phyloP scores from a whole-genome alignment of 1,140 invertebrate species.

The Sarcophaga bullata region DNA sequence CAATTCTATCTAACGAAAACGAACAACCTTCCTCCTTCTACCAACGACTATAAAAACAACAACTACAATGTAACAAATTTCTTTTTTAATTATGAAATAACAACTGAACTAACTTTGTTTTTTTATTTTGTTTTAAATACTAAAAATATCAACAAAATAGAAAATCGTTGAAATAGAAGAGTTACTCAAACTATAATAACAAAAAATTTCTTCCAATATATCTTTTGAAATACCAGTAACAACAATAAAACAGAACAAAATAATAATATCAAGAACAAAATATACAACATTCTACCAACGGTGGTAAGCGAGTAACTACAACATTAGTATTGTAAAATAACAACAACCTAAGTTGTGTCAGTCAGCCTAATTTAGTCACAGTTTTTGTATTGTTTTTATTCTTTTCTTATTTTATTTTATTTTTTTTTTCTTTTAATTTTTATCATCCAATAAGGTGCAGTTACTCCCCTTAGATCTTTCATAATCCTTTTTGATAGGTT shows the following conservation, averaged over 20 bases:
- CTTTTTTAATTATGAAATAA: neutral
- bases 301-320: neutral
- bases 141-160: conserved; percentile 14
- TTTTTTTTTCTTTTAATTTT: no score
- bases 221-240: neutral
- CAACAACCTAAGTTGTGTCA: conserved; percentile 12
- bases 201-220: neutral
- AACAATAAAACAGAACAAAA: neutral
- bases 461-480: neutral
- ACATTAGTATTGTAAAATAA: conserved; percentile 8
- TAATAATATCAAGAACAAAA: neutral
- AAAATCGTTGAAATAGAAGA: neutral
- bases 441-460: conserved; percentile 1
- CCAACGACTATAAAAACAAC: neutral
- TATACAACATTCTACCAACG: neutral
- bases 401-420: no score
- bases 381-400: neutral
- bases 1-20: conserved; percentile 9
- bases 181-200: neutral
- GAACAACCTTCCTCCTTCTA: conserved; percentile 4
- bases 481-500: neutral
- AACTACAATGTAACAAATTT: neutral
- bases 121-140: neutral
- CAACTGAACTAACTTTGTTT: neutral
- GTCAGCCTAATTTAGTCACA: neutral